These are phyloP conservation scores for Menidia beryllina DNA, from an alignment of 2,113 vertebrate genomes.

Conservation along the genomic window DNA sequence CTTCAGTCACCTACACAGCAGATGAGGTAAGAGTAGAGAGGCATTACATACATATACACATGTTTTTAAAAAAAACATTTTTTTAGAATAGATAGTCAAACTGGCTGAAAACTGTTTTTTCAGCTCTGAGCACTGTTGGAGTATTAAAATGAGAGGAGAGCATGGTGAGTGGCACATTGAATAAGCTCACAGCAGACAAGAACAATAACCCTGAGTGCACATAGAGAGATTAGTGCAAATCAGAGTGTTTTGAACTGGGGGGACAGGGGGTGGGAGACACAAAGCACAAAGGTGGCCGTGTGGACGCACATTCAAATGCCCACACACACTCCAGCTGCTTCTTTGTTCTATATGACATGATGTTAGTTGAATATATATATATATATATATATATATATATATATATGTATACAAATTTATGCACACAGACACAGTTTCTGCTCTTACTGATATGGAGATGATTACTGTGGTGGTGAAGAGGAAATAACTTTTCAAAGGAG, in stretches of 20 bases:
- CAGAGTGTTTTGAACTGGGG: constrained; percentile 62
- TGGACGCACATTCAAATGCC: constrained; percentile 44
- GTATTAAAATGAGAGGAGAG: constrained; percentile 74
- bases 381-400: too few species aligned
- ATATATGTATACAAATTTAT: too few species aligned
- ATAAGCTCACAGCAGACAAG: constrained; percentile 68
- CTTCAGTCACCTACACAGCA: constrained; percentile 38
- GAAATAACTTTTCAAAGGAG: neutral
- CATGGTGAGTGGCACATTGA: constrained; percentile 78
- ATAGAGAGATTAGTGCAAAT: constrained; percentile 76
- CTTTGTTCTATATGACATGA: constrained; percentile 21
- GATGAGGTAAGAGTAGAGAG: constrained; percentile 34
- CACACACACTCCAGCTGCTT: constrained; percentile 42
- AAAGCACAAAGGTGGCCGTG: constrained; percentile 65
- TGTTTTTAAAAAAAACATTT: neutral
- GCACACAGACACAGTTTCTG: constrained; percentile 17
- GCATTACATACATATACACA: too few species aligned
- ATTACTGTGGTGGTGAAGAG: constrained; percentile 24
- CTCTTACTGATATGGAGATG: constrained; percentile 31
- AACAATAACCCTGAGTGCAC: constrained; percentile 75
- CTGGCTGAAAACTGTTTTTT: constrained; percentile 64
- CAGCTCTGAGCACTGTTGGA: constrained; percentile 55
- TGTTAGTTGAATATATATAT: constrained; percentile 16
- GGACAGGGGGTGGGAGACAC: constrained; percentile 61
- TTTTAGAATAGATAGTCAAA: constrained; percentile 56